phyloP scores from a whole-genome alignment of 2,113 vertebrate species.

The Amblyopsis rosae region DNA sequence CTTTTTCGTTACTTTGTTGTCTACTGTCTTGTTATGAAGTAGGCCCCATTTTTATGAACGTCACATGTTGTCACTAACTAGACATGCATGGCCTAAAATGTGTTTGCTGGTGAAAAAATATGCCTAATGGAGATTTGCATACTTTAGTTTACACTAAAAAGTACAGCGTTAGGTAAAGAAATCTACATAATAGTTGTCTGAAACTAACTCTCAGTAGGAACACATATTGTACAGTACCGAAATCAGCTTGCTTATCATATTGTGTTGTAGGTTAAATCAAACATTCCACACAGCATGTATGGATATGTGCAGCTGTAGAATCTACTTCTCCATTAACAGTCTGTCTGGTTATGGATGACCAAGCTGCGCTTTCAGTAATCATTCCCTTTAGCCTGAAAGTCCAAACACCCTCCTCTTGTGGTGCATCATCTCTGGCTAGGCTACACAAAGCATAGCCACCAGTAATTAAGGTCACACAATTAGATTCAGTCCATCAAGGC shows the following conservation, averaged over 20 bases:
- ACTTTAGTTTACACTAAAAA: too few relatives aligned
- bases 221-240: too few relatives aligned
- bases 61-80: too few relatives aligned
- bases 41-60: too few relatives aligned
- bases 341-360: slow-evolving; percentile 43
- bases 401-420: slow-evolving; percentile 17
- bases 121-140: background rate
- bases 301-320: slow-evolving; percentile 41
- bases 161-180: too few relatives aligned
- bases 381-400: slow-evolving; percentile 23
- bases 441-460: slow-evolving; percentile 44
- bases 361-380: slow-evolving; percentile 31
- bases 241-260: too few relatives aligned
- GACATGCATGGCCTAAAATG: too few relatives aligned
- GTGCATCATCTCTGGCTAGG: slow-evolving; percentile 44
- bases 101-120: background rate
- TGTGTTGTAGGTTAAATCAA: slow-evolving; percentile 24
- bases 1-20: too few relatives aligned
- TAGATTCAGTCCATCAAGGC: slow-evolving; percentile 36
- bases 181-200: too few relatives aligned
- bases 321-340: slow-evolving; percentile 21
- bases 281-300: slow-evolving; percentile 24
- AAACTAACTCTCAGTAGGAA: too few relatives aligned
- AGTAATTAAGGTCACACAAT: slow-evolving; percentile 61
- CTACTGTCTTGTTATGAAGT: too few relatives aligned